Percentiles rank a stretch among this genome's conserved stretches.
Evolutionary conservation across 2,113 vertebrate species (phyloP).

Genomic region (Pipra filicauda): DNA sequence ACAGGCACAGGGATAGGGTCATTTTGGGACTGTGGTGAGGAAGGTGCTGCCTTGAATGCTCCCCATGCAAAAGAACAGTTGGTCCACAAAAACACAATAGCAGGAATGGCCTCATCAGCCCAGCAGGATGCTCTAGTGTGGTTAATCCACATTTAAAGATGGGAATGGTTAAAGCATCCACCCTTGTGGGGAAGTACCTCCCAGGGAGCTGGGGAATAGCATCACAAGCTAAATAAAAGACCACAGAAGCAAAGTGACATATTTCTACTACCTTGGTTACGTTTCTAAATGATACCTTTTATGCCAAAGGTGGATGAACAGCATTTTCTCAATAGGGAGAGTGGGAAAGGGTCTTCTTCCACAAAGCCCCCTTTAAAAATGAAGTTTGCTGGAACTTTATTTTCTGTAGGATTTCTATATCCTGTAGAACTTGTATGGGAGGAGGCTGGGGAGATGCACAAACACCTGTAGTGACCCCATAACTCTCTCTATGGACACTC

Average conservation of each 20-base stretch:
- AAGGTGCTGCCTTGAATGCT: background rate
- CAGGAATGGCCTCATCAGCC: background rate
- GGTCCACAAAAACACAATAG: accelerated
- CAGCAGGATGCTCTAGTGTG: background rate
- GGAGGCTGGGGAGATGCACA: background rate
- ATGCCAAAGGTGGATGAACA: background rate
- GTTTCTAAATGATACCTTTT: background rate
- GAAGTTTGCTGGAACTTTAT: background rate
- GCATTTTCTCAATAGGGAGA: background rate
- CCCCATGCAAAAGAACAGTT: background rate
- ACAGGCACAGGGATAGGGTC: background rate
- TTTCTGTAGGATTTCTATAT: background rate
- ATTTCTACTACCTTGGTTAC: background rate
- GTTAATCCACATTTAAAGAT: background rate
- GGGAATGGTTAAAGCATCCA: background rate
- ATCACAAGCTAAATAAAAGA: background rate
- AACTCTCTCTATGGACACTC: background rate
- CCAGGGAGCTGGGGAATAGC: background rate
- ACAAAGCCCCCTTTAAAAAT: background rate
- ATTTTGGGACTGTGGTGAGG: background rate
- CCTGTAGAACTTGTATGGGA: background rate
- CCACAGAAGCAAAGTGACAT: accelerated
- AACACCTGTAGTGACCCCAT: background rate
- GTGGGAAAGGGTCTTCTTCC: background rate
- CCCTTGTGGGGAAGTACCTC: background rate